Conservation (phyloP, 2,797 vertebrate species). For the Lagorchestes hirsutus region DNA sequence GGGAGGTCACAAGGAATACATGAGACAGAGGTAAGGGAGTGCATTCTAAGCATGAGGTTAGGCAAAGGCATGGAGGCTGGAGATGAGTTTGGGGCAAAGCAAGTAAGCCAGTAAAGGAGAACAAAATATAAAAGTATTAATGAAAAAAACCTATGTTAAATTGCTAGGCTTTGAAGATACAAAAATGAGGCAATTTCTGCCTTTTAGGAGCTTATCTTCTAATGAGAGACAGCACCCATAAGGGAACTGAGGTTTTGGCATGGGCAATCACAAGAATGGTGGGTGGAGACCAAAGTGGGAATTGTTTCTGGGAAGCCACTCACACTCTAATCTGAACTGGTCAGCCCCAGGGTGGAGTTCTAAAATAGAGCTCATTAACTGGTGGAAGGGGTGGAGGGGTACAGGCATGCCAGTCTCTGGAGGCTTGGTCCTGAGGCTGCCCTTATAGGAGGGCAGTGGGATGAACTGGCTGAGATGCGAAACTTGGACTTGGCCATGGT, state of each 20-base stretch:
- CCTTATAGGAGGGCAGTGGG: not conserved
- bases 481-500: not conserved
- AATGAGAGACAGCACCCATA: not conserved
- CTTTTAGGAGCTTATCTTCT: not conserved
- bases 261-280: not conserved
- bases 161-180: not conserved
- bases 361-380: not conserved
- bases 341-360: not conserved
- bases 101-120: not conserved
- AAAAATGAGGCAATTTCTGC: not conserved
- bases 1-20: not conserved
- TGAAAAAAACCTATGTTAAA: not conserved
- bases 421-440: not conserved
- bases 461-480: not conserved
- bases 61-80: not conserved
- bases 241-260: not conserved
- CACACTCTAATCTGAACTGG: not conserved
- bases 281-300: too few relatives aligned
- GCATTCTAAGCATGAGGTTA: not conserved
- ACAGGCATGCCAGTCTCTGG: not conserved
- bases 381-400: not conserved
- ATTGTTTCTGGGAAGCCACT: not conserved
- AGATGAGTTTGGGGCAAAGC: not conserved
- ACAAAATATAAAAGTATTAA: not conserved
- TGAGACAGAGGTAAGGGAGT: not conserved